Evolutionary conservation across 2,888 invertebrate species (phyloP), one percentile per base, ranked within the genome.

Genomic region (Hydropsyche betteni): DNA sequence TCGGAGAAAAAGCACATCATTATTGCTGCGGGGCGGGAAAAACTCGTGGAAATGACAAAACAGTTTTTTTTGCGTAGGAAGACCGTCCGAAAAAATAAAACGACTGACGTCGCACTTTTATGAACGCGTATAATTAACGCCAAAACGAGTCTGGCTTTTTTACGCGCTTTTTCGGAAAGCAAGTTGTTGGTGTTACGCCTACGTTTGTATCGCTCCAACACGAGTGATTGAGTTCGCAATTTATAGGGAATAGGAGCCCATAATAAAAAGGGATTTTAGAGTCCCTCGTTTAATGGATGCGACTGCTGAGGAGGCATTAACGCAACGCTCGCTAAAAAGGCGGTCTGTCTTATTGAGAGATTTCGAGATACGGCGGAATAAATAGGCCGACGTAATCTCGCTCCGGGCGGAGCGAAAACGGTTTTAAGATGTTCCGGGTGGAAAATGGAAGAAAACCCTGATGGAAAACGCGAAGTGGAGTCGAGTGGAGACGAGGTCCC

Each of bases 331-430:
- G 53, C 71, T 55, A 74, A 76, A 76, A 76, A 76, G 61, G 68
- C 69, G 74, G 70, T 76, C 68, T 74, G 72, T 72, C 58, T 74
- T 68, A 74, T 74, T 74, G 61, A 76, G 69, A 75, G 76, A 76
- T 76, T 68, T 71, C 53, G 68, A 69, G 76, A 76, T 76, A 76
- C 64, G 75, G 53, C 38, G 71, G 69, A 74, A 77, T 77, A 77
- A 77, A 77, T 77, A 77, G 75, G 77, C 70, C 75, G 71, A 71
- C 74, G 72, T 77, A 77, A 77, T 77, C 77, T 77, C 74, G 24
- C 68, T 70, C 10, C 6, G 36, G 69, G 71, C 53, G 64, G 36
- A 50, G 52, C 58, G 50, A 53, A 69, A 74, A 53, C 72, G 71
- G 68, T 50, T 72, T 53, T 69, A 70, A 70, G 58, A 55, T 51